These are phyloP conservation scores for Ceratosolen fusciceps DNA, from an alignment of 1,140 invertebrate species.

Conservation along the genomic window DNA sequence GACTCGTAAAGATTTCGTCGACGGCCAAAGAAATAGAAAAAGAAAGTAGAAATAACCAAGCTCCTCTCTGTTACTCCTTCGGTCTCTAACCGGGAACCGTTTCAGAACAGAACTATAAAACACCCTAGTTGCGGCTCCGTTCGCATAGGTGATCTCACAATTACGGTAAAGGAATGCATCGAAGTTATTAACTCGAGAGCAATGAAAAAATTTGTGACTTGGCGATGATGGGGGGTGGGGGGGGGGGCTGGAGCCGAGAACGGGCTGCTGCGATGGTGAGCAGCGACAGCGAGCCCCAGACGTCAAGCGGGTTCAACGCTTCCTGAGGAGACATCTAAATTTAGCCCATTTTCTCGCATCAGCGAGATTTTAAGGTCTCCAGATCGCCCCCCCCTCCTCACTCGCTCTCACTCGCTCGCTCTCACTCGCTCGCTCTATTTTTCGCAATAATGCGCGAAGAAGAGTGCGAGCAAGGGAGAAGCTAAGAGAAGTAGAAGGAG, in stretches of 20 bases:
- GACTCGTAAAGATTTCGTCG: constrained; percentile 57
- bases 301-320: constrained; percentile 45
- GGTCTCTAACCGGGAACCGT: not conserved
- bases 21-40: constrained; percentile 48
- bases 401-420: not conserved
- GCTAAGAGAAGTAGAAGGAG: not conserved
- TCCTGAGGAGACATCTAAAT: constrained; percentile 38
- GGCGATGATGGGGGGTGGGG: not conserved
- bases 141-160: not conserved
- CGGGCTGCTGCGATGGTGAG: not conserved
- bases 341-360: constrained; percentile 45
- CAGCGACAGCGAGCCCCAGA: constrained; percentile 2
- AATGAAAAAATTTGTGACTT: not conserved
- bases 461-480: not conserved
- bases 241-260: not conserved
- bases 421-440: not conserved
- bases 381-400: constrained; percentile 2
- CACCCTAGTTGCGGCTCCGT: not conserved
- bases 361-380: constrained; percentile 32
- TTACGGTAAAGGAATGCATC: not conserved
- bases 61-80: constrained; percentile 9
- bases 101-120: constrained; percentile 26
- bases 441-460: too few relatives aligned
- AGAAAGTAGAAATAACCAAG: constrained; percentile 6
- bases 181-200: not conserved